Base-by-base conservation (phyloP, 1,140 invertebrate genomes). In the Drosophila mauritiana region DNA sequence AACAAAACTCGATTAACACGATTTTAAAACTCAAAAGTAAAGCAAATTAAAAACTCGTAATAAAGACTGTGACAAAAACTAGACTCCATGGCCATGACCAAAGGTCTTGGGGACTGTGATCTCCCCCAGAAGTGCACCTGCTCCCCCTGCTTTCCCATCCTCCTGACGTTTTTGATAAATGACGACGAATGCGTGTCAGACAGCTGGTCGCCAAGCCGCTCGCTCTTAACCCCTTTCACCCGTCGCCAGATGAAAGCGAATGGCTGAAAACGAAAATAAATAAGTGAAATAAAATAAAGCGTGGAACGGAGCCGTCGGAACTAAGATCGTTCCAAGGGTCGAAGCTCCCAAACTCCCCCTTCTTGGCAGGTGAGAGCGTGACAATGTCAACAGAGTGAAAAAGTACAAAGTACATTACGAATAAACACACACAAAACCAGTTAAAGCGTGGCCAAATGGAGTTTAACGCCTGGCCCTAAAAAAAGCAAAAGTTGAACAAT, bases 351-450 rank as follows among this genome's bases (percentile, higher is more conserved):
- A 36, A 27, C 25, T 36, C 54, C 56, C 58, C 46, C 43, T 2
- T 27, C 20, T 4, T 54, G 22, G 34, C 31, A 51, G 61, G 81
- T 77, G 81, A 85, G 81, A 85, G 81, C 81, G 81, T 85, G 82
- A 84, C 81, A 85, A 63, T 83, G 61, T 64, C 80, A 83, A 81
- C 53, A 67, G 13, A 46, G 61, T 17, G 20, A 46, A 54, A 52
- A 49, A 65, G 15, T 17, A 36, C 20, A 22, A 59, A 59, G 55
- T 68, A 68, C 40, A 68, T 43, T 22, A 52, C 52, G 31, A 61
- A 36, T 37, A 69, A 69, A 46, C 40, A 61, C 40, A 61, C 55
- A 48, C 55, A 48, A 53, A 58, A 53, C 48, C 63, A 48, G 63
- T 68, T 75, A 59, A 79, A 79, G 76, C 72, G 46, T 79, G 58